These are phyloP conservation scores for Apodemia mormo DNA, from an alignment of 2,888 invertebrate species.

Conservation along the genomic window DNA sequence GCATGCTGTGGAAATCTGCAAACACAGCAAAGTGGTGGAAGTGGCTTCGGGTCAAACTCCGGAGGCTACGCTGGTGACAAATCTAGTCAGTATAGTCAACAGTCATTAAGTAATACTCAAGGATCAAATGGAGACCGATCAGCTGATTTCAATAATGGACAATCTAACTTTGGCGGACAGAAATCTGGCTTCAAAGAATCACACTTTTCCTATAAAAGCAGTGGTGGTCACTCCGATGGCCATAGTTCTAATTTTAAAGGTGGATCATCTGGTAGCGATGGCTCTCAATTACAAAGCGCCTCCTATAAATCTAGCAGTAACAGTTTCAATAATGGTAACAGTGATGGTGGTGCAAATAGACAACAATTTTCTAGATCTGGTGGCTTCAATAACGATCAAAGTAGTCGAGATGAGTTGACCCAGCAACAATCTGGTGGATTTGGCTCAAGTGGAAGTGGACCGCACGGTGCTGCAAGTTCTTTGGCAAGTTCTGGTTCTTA, in stretches of 20 bases:
- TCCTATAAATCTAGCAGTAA: not conserved
- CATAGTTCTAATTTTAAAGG: constrained; percentile 23
- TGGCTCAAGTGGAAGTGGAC: not conserved
- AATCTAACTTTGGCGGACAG: constrained; percentile 9
- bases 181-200: constrained; percentile 43
- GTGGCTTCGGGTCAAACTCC: constrained; percentile 19
- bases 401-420: not conserved
- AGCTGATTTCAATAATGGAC: not conserved
- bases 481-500: not conserved
- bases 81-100: constrained; percentile 14
- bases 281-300: not conserved
- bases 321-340: not conserved
- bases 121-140: not conserved
- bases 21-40: not conserved
- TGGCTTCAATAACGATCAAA: not conserved
- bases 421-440: constrained; percentile 1
- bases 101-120: not conserved
- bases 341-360: not conserved
- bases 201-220: constrained; percentile 43
- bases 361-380: not conserved
- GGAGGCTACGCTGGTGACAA: constrained; percentile 19
- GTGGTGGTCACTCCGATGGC: constrained; percentile 34
- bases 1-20: constrained; percentile 24
- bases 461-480: not conserved
- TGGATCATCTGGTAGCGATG: no score